A percentile compares a stretch with the other conserved stretches of the same genome.
phyloP scores from a whole-genome alignment of 2,888 invertebrate genomes.

The Nemoura dubitans region DNA sequence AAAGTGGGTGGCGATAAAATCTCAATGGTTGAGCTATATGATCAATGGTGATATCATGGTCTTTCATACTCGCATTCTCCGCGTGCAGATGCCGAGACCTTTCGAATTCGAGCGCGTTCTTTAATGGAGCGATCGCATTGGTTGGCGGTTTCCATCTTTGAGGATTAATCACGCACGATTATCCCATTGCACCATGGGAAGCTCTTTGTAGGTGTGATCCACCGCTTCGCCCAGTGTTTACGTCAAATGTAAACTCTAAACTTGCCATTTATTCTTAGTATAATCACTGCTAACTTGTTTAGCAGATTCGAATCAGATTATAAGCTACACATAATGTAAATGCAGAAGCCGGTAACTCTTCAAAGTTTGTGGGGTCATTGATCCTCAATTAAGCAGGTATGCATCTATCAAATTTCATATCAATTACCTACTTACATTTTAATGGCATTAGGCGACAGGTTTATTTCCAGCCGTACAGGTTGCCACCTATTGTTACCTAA shows the following conservation, averaged over 20 bases:
- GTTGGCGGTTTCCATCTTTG: too few species aligned
- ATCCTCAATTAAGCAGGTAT: slow-evolving; percentile 22
- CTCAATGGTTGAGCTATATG: too few species aligned
- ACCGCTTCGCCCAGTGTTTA: slow-evolving; percentile 19
- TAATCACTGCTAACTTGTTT: not conserved
- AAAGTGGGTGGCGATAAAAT: too few species aligned
- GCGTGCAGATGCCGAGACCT: too few species aligned
- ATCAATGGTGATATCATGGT: too few species aligned
- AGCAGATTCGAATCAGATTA: not conserved
- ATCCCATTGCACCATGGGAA: slow-evolving; percentile 26
- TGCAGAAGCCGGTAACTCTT: not conserved
- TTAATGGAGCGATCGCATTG: too few species aligned
- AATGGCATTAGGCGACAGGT: slow-evolving; percentile 9
- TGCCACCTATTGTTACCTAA: not conserved
- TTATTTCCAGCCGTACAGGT: not conserved
- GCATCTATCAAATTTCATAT: not conserved
- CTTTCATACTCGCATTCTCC: too few species aligned
- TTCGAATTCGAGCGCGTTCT: too few species aligned
- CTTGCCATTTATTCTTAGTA: not conserved
- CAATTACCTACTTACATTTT: slow-evolving; percentile 15
- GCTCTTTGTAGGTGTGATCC: slow-evolving; percentile 40
- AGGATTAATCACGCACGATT: not conserved
- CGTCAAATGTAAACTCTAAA: slow-evolving; percentile 18
- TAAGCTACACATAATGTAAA: not conserved
- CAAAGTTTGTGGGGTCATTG: slow-evolving; percentile 23